Conservation (phyloP, 2,888 invertebrate species). For the Drosophila greeni region DNA sequence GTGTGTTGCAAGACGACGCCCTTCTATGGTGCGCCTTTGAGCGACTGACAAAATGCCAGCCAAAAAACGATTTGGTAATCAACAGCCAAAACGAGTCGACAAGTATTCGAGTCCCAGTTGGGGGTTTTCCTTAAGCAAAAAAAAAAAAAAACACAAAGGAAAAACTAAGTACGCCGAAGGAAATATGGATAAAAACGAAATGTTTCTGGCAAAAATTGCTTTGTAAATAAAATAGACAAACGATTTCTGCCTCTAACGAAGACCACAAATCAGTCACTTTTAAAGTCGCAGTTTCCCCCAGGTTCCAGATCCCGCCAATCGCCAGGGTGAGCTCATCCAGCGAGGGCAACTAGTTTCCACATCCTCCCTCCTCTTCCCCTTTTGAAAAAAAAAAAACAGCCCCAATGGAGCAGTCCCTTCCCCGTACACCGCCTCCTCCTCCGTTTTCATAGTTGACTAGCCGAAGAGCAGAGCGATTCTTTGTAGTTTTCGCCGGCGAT, state of each 20-base stretch:
- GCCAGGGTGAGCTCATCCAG: conserved; percentile 56
- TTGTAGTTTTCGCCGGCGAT: conserved; percentile 33
- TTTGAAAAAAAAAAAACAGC: conserved; percentile 7
- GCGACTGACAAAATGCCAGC: conserved; percentile 64
- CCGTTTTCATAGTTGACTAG: conserved; percentile 19
- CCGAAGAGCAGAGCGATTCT: conserved; percentile 30
- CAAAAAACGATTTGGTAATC: conserved; percentile 60
- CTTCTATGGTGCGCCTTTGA: conserved; percentile 46
- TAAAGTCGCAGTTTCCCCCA: conserved; percentile 31
- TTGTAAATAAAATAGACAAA: conserved; percentile 4
- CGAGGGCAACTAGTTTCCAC: conserved; percentile 51
- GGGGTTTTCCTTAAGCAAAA: conserved; percentile 34
- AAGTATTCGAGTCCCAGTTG: conserved; percentile 22
- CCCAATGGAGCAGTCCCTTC: conserved; percentile 16
- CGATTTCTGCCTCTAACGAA: conserved; percentile 37
- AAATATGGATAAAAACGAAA: conserved; percentile 1
- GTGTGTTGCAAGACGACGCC: conserved; percentile 40
- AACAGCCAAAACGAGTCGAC: conserved; percentile 37
- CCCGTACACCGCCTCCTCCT: conserved; percentile 4
- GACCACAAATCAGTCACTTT: conserved; percentile 64
- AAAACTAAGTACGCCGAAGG: background rate
- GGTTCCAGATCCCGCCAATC: conserved; percentile 46
- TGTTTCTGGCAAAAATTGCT: conserved; percentile 1
- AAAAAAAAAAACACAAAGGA: background rate
- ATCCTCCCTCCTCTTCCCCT: conserved; percentile 11